A percentile compares a stretch with the other conserved stretches of the same genome.
Conservation (phyloP, 2,113 vertebrate genomes). For the Trichechus manatus region DNA sequence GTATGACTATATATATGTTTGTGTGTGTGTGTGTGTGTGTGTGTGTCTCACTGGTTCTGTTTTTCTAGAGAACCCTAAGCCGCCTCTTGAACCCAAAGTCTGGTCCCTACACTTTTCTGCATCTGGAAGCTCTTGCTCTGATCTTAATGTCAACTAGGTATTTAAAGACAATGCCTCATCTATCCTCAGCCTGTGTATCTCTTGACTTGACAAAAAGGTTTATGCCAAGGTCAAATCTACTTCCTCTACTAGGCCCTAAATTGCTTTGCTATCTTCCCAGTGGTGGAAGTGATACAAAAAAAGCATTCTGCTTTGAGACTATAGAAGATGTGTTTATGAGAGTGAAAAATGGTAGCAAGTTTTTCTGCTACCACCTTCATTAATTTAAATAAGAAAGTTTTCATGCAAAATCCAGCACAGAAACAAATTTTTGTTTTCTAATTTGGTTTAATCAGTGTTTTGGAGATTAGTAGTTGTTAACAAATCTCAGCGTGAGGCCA, state of each 20-base stretch:
- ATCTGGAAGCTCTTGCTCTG: neutral
- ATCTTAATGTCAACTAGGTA: neutral
- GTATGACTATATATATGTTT: no score
- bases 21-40: neutral
- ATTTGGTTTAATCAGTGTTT: neutral
- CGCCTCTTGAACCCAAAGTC: neutral
- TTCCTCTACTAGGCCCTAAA: neutral
- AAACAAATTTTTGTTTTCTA: neutral
- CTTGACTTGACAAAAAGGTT: neutral
- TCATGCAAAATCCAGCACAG: neutral
- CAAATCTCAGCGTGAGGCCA: neutral
- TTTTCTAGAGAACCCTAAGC: neutral
- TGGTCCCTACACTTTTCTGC: neutral
- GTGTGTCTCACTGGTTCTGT: neutral
- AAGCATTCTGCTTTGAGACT: neutral
- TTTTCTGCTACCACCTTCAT: neutral
- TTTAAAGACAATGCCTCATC: neutral
- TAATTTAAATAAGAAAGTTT: neutral
- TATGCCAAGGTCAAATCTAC: slow-evolving; percentile 19
- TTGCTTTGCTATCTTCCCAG: slow-evolving; percentile 29
- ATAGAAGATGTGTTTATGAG: neutral
- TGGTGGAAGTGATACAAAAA: neutral
- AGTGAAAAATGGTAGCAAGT: neutral
- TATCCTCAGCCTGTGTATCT: neutral
- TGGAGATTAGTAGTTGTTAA: neutral